Evolutionary conservation across 2,888 invertebrate genomes (phyloP).

Genomic region (Hirudinaria manillensis): DNA sequence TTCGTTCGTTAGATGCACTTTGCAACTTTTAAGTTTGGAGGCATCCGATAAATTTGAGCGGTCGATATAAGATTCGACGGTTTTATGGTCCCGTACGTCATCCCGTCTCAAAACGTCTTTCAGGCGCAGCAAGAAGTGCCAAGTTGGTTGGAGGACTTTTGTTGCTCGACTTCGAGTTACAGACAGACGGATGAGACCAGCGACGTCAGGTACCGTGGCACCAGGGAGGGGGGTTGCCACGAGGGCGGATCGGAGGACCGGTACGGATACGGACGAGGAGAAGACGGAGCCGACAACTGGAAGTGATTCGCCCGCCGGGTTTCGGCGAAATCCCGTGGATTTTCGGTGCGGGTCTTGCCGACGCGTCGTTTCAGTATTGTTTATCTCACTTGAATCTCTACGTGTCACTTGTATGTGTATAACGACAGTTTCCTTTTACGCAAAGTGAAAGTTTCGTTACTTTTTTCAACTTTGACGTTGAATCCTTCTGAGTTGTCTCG

Average conservation of each 20-base stretch:
- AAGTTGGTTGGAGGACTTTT: conserved; percentile 62
- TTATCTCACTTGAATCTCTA: no score
- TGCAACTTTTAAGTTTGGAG: not conserved
- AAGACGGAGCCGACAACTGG: not conserved
- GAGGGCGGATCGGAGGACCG: not conserved
- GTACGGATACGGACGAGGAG: not conserved
- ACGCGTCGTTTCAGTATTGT: no score
- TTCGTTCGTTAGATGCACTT: not conserved
- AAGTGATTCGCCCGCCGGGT: not conserved
- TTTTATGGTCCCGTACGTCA: conserved; percentile 15
- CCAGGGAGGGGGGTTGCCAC: not conserved
- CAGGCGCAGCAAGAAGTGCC: conserved; percentile 75
- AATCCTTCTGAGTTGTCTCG: no score
- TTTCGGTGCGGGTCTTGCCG: no score
- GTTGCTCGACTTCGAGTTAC: conserved; percentile 47
- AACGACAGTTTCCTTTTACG: no score
- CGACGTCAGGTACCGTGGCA: not conserved
- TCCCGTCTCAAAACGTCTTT: not conserved
- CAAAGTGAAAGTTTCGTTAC: no score
- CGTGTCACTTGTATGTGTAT: no score
- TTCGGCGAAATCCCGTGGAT: no score
- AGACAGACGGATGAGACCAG: not conserved
- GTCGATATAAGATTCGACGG: no score
- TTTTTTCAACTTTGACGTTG: no score
- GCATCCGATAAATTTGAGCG: not conserved